Conservation (phyloP, 2,113 vertebrate species). For the Alectura lathami region DNA sequence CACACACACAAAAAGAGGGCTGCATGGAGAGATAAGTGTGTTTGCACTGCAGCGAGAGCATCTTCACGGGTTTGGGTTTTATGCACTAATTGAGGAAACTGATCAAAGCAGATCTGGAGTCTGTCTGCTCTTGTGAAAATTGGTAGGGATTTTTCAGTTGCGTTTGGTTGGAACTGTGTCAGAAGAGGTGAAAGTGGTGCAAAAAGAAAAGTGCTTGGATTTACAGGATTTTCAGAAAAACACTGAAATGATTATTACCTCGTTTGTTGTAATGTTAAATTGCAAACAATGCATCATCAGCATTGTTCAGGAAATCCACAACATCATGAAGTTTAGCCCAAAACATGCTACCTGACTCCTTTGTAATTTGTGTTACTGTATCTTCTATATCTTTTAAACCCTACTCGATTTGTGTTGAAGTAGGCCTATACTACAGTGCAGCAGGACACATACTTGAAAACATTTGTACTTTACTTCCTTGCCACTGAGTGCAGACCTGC, state of each 20-base stretch:
- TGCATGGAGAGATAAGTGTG: neutral
- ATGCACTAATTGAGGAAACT: fast-evolving
- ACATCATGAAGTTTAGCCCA: fast-evolving
- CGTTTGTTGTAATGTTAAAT: neutral
- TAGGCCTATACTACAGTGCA: neutral
- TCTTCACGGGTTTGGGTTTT: neutral
- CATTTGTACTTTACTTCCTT: neutral
- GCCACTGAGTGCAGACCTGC: fast-evolving
- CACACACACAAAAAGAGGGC: neutral
- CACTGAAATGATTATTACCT: neutral
- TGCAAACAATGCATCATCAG: neutral
- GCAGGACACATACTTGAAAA: neutral
- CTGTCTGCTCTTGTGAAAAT: neutral
- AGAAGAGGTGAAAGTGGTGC: neutral
- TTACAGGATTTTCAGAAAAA: neutral
- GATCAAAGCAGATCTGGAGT: neutral
- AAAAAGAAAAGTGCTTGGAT: neutral
- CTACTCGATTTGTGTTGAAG: neutral
- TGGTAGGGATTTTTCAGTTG: neutral
- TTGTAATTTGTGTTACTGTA: fast-evolving
- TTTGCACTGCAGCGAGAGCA: neutral
- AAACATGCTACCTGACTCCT: neutral
- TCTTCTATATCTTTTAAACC: neutral
- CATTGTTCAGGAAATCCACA: neutral
- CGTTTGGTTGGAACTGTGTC: neutral